Base-by-base conservation (phyloP, 2,888 invertebrate species). In the Agrochola lychnidis region DNA sequence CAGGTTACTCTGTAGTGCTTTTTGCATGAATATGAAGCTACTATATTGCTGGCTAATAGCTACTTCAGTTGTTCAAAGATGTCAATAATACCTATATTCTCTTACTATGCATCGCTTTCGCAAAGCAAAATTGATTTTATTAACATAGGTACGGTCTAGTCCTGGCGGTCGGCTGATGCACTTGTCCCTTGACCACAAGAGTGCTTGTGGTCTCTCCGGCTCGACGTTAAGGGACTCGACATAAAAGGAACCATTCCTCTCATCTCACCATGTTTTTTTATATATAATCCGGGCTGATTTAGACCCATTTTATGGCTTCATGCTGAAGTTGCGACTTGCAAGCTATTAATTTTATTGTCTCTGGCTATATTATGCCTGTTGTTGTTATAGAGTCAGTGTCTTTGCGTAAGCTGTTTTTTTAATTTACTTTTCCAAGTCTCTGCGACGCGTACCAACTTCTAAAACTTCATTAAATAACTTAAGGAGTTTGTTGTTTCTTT, bases 181-280 rank as follows among this genome's bases (percentile, higher is more conserved):
- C n/a, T 73, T 81, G 74, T 36, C 12, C n/a, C 14, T 74, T 56
- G 61, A 79, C 66, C 53, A 66, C 61, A 67, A 40, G 19, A 61
- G 36, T 14, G 12, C 48, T 40, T 81, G 61, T 62, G 53, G 66
- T 74, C 19, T 73, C 36, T 36, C 36, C 36, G 36, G 36, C 36
- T 36, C 36, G 36, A 36, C 36, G 36, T 3, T 36, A 36, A 36
- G 36, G 36, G 36, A 36, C 36, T 36, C 36, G 36, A 36, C 36
- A 36, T 36, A 36, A 4, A 4, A 4, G 36, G 36, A 36, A 36
- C 36, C 36, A 36, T 36, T 36, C 36, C 36, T 36, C 51, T 25
- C 25, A 73, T 36, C 22, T 57, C 40, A 64, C 30, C 3, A 30
- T 48, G 51, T 40, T 53, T 53, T 53, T 64, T 63, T 51, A 19